Evolutionary conservation across 2,113 vertebrate genomes (phyloP), one percentile per base, ranked within the genome.

Genomic region (Chaetura pelagica): DNA sequence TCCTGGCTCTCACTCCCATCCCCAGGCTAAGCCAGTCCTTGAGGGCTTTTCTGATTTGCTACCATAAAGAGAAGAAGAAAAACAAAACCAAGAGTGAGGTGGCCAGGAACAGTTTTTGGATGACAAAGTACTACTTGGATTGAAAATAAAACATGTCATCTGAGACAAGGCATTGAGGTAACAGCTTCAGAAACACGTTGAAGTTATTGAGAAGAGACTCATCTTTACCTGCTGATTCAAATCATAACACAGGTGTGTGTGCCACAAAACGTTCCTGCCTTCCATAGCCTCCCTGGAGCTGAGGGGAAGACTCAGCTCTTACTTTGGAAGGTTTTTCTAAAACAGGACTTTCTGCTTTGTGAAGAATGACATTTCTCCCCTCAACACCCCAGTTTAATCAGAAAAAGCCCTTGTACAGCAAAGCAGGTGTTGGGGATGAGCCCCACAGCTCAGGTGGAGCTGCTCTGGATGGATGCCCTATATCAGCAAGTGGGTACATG

Each of bases 171-270:
- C 9, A 42, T 32, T 16, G 14, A 68, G 26, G 69, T 32, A 66
- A 46, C 14, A 30, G 57, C 38, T 32, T 46, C 29, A 77, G 27
- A 75, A 72, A 35, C 34, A 59, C 44, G 82, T 22, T 52, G 38
- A 68, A 55, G 40, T 32, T 52, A 15, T 15, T 59, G 61, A 82
- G 57, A 52, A 86, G 58, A 63, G 20, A 49, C 34, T 77, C 69
- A 24, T 61, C 17, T 51, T 80, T 55, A 29, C 42, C 49, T 29
- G 8, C 40, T n/a, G 38, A 38, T 38, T 76, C 32, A 72, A 58
- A 67, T 32, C 30, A 20, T 30, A 35, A 29, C 8, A 21, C 12
- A 23, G 35, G 15, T 0, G 0, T 44, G 10, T 63, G 27, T 35
- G 40, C 15, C 46, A 8, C 12, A 23, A 51, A 30, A 59, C 18